Conservation (phyloP, 2,888 invertebrate species). For the Arenicola marina region DNA sequence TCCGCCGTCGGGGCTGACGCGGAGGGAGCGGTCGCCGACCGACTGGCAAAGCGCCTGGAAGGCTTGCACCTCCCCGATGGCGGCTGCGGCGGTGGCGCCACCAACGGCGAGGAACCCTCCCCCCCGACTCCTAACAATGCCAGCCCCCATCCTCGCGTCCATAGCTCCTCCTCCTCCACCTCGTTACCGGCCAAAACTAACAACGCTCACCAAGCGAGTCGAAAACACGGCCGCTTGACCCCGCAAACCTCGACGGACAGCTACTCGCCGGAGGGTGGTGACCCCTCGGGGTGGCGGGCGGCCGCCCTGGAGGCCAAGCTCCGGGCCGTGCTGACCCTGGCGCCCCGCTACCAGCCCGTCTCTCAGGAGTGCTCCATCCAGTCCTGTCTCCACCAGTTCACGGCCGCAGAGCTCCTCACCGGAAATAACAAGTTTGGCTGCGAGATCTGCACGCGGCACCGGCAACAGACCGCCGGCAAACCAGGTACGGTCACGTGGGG, state of each 20-base stretch:
- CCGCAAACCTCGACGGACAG: not conserved
- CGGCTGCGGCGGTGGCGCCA: not conserved
- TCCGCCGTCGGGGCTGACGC: not conserved
- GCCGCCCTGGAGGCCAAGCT: conserved; percentile 8
- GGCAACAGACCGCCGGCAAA: too few species aligned
- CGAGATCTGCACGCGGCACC: conserved; percentile 72
- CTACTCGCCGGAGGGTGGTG: not conserved
- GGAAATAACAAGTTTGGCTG: conserved; percentile 93
- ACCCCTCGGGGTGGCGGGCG: not conserved
- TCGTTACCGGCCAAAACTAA: not conserved
- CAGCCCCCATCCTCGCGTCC: too few species aligned
- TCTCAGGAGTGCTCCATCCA: conserved; percentile 69
- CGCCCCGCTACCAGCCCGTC: conserved; percentile 64
- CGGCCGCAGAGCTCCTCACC: conserved; percentile 84
- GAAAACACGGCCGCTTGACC: not conserved
- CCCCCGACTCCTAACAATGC: too few species aligned
- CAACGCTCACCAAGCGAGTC: not conserved
- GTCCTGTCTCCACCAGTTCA: conserved; percentile 91
- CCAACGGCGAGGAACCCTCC: not conserved
- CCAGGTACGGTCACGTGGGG: too few species aligned
- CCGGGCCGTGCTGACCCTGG: conserved; percentile 34
- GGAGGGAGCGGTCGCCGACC: not conserved
- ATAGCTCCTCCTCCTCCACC: not conserved
- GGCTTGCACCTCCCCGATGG: not conserved
- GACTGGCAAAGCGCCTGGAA: not conserved